Evolutionary conservation across 2,888 invertebrate species (phyloP), one percentile per base, ranked within the genome.

Genomic region (Therioaphis trifolii): DNA sequence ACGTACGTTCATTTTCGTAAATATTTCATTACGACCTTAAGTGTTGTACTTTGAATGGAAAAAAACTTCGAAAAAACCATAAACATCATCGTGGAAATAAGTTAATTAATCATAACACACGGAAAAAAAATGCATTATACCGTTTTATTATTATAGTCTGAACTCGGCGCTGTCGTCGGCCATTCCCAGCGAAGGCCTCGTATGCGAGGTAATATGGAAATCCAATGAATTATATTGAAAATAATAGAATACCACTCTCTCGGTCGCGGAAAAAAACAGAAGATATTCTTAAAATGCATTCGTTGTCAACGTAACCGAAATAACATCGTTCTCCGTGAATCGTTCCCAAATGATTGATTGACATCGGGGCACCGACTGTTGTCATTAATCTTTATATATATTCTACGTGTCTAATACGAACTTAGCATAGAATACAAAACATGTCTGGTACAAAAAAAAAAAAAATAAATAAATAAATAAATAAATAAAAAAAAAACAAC

Each of bases 331-430:
- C 29, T n/a, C 35, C 18, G 15, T 29, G 29, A 63, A 63, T 29
- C 1, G 29, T 63, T 63, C 9, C n/a, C 35, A 40, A 66, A 40
- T 40, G 66, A 66, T 66, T 66, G 66, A 66, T 66, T 66, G 66
- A 40, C 35, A 35, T 40, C 29, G 7, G n/a, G 18, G 35, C 66
- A 40, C 66, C n/a, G 27, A 66, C 66, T 66, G 29, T 66, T 66
- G 66, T 66, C 66, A 66, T 66, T 66, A 66, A 66, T 66, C 66
- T 66, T 66, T 66, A 66, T 66, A 40, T 24, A 58, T n/a, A 66
- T 66, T 35, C 35, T 4, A 18, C 29, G 35, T 66, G 35, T 66
- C n/a, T 35, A 35, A 66, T 66, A 66, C 35, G 18, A 35, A 66
- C 35, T 40, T n/a, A 35, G 35, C 66, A 40, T 11, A 11, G n/a